Percentiles rank a stretch among this genome's conserved stretches.
phyloP scores from a whole-genome alignment of 2,888 invertebrate genomes.

The Athalia rosae region DNA sequence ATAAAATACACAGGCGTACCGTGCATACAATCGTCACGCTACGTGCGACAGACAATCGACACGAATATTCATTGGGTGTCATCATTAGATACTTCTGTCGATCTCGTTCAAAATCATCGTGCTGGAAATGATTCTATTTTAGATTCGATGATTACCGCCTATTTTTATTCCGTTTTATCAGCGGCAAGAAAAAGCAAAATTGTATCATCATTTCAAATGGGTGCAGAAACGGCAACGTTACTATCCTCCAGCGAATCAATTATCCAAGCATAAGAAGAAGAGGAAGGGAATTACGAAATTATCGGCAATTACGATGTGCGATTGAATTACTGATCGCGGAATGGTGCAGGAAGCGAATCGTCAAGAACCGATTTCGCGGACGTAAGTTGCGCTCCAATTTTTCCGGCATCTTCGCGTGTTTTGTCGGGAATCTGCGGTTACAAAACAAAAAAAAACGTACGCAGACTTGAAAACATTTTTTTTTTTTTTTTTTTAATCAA shows the following conservation, averaged over 20 bases:
- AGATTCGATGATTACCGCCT: neutral
- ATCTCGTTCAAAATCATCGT: neutral
- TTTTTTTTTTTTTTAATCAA: too few relatives aligned
- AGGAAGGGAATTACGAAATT: constrained; percentile 21
- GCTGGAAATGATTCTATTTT: constrained; percentile 15
- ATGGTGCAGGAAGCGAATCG: constrained; percentile 13
- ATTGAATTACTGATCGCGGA: constrained; percentile 5
- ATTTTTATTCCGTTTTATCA: constrained; percentile 14
- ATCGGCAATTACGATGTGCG: constrained; percentile 35
- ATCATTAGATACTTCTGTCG: too few relatives aligned
- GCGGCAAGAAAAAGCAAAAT: neutral
- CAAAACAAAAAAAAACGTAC: too few relatives aligned
- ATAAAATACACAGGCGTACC: neutral
- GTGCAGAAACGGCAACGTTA: neutral
- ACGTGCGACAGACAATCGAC: constrained; percentile 8
- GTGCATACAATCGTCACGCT: constrained; percentile 8
- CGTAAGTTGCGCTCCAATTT: too few relatives aligned
- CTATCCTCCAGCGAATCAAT: neutral
- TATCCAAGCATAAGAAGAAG: too few relatives aligned
- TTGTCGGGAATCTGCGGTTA: too few relatives aligned
- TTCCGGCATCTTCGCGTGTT: too few relatives aligned
- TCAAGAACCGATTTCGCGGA: too few relatives aligned
- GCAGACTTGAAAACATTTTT: too few relatives aligned
- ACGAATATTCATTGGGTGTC: constrained; percentile 4
- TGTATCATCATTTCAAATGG: constrained; percentile 1